A percentile compares a stretch with the other conserved stretches of the same genome.
Conservation (phyloP, 2,888 invertebrate species). For the Rapana venosa region DNA sequence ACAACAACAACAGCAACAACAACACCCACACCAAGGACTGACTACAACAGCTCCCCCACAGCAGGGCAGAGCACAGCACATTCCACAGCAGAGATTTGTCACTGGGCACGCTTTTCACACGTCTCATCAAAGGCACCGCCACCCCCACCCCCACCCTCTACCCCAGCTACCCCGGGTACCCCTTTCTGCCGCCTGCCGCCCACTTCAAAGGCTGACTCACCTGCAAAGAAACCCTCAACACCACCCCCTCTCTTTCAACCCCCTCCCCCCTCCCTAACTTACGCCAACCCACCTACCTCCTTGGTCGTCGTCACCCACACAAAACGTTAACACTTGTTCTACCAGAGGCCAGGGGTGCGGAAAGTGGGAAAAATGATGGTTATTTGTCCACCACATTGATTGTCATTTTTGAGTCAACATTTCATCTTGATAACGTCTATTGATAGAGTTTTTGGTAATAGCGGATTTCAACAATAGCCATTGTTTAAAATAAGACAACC, state of each 20-base stretch:
- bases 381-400: too few species aligned
- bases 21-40: not conserved
- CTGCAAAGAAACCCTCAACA: not conserved
- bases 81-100: slow-evolving; percentile 18
- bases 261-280: not conserved
- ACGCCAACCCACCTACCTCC: not conserved
- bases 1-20: too few species aligned
- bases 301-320: too few species aligned
- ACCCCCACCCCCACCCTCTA: not conserved
- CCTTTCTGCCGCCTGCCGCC: not conserved
- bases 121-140: not conserved
- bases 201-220: not conserved
- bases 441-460: too few species aligned
- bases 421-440: too few species aligned
- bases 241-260: not conserved
- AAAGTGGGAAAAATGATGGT: too few species aligned
- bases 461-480: too few species aligned
- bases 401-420: too few species aligned
- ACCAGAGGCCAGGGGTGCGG: too few species aligned
- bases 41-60: too few species aligned
- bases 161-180: not conserved
- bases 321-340: too few species aligned
- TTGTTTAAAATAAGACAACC: too few species aligned
- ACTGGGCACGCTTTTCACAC: not conserved
- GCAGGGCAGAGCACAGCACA: not conserved